Evolutionary conservation across 2,888 invertebrate species (phyloP).

Genomic region (Megalurothrips usitatus): DNA sequence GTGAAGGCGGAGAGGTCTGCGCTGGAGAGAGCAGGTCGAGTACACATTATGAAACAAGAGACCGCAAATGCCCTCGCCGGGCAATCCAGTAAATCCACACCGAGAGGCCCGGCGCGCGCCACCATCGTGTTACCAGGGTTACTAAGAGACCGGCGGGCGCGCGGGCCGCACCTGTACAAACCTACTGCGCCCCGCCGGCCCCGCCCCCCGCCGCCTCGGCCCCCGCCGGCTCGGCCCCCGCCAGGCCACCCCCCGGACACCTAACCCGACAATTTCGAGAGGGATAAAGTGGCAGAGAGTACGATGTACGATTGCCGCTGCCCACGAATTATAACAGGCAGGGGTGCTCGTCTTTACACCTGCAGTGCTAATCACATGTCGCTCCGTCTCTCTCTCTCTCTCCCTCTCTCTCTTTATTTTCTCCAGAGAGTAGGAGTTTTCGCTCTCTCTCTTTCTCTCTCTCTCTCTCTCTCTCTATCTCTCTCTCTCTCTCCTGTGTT

Average conservation of each 20-base stretch:
- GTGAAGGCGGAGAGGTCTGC: no score
- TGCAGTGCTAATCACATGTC: neutral
- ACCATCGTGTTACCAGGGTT: neutral
- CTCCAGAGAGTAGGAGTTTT: no score
- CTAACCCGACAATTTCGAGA: neutral
- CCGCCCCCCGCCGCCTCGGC: neutral
- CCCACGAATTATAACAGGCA: neutral
- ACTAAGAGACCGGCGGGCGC: neutral
- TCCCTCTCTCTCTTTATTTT: neutral
- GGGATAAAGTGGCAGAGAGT: constrained; percentile 11
- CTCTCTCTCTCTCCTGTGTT: neutral
- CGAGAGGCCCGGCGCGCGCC: neutral
- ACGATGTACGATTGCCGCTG: constrained; percentile 5
- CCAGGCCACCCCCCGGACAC: neutral
- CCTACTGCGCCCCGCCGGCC: neutral
- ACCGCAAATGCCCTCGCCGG: neutral
- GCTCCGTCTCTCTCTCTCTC: neutral
- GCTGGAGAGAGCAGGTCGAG: no score
- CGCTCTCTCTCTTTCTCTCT: neutral
- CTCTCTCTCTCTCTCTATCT: neutral
- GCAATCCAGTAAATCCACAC: constrained; percentile 1
- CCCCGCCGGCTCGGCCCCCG: neutral
- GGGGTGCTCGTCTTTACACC: neutral
- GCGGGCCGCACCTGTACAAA: neutral
- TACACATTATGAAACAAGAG: no score